These are phyloP conservation scores for Drepanosiphum platanoidis DNA, from an alignment of 2,888 invertebrate species.

Conservation along the genomic window DNA sequence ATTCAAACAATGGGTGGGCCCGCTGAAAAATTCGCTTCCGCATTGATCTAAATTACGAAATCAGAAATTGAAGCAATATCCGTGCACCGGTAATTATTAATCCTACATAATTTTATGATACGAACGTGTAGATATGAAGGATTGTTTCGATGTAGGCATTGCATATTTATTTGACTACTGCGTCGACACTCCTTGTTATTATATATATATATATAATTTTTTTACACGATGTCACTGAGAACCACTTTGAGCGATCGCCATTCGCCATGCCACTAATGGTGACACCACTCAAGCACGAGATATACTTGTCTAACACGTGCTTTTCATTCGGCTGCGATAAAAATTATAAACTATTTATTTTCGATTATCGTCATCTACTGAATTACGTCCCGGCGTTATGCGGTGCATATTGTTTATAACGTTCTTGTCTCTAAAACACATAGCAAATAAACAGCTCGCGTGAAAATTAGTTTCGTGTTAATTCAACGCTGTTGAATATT, in stretches of 20 bases:
- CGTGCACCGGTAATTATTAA: no score
- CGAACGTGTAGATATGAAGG: no score
- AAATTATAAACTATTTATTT: no score
- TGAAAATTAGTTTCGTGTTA: not conserved
- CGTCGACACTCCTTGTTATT: not conserved
- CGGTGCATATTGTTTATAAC: not conserved
- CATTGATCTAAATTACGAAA: no score
- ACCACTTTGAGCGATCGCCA: not conserved
- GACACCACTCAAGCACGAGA: not conserved
- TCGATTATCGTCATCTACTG: no score
- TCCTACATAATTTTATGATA: no score
- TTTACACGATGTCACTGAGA: not conserved
- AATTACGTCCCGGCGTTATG: no score
- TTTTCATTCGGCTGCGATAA: not conserved
- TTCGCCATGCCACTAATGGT: not conserved
- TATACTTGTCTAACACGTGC: not conserved
- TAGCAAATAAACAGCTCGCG: not conserved
- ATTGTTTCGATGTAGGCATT: no score
- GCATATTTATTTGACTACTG: no score
- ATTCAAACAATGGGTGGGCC: no score
- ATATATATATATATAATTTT: not conserved
- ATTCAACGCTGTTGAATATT: not conserved
- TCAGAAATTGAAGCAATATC: no score
- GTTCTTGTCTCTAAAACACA: not conserved
- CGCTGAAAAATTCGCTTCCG: no score